These are phyloP conservation scores for Clamator glandarius DNA, from an alignment of 2,797 vertebrate species.

Conservation along the genomic window DNA sequence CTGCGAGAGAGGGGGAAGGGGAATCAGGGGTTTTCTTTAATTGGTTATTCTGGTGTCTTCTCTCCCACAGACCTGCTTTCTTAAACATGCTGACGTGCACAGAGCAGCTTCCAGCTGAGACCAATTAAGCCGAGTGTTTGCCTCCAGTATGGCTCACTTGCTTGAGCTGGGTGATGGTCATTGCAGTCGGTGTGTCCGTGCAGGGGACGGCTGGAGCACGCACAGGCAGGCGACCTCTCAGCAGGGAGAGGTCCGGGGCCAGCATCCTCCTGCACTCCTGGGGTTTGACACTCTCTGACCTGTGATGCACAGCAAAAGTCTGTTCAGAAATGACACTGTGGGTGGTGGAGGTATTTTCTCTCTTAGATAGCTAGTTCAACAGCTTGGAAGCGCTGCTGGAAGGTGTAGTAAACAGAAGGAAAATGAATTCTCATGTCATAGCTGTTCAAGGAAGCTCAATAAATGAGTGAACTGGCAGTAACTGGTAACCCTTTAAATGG, in stretches of 20 bases:
- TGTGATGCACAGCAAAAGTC: not conserved
- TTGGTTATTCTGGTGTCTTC: constrained; percentile 3
- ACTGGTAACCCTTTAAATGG: not conserved
- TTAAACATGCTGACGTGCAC: not conserved
- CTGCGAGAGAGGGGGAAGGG: not conserved
- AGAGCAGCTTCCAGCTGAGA: constrained; percentile 35
- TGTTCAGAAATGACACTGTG: not conserved
- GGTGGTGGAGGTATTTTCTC: not conserved
- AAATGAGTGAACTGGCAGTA: not conserved
- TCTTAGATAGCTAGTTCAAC: not conserved
- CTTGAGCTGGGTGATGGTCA: not conserved
- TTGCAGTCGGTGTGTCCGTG: fast-evolving
- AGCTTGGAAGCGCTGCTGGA: not conserved
- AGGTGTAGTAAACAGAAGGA: not conserved
- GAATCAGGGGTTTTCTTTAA: not conserved
- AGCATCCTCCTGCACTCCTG: not conserved
- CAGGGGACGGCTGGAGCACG: not conserved
- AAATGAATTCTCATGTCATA: not conserved
- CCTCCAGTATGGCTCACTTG: not conserved
- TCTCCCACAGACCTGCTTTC: not conserved
- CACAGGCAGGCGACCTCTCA: not conserved
- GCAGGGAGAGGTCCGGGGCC: not conserved
- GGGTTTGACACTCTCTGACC: not conserved
- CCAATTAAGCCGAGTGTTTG: constrained; percentile 37
- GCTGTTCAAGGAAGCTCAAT: not conserved